phyloP scores from a whole-genome alignment of 2,113 vertebrate genomes.

The Carlito syrichta region DNA sequence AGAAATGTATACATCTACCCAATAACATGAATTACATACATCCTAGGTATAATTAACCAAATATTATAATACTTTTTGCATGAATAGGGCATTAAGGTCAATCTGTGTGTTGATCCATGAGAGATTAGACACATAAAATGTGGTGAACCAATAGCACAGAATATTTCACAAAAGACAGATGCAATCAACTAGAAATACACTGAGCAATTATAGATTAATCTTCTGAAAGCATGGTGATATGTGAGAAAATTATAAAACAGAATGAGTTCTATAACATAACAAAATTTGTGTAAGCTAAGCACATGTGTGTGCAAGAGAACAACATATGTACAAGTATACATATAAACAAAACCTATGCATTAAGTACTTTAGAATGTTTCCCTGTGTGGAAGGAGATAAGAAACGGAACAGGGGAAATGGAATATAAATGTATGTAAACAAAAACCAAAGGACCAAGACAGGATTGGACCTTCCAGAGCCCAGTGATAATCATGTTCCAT shows the following conservation, averaged over 20 bases:
- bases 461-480: neutral
- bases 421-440: neutral
- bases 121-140: neutral
- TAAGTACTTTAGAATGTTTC: neutral
- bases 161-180: neutral
- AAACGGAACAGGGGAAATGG: neutral
- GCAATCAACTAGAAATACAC: neutral
- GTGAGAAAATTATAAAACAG: neutral
- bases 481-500: too few relatives aligned
- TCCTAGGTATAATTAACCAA: neutral
- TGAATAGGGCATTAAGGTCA: neutral
- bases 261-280: neutral
- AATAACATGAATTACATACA: neutral
- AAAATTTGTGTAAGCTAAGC: neutral
- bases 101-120: neutral
- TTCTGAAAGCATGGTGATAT: neutral
- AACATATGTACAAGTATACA: neutral
- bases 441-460: neutral
- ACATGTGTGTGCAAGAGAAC: neutral
- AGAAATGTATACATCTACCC: neutral
- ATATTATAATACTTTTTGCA: neutral
- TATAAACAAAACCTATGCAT: neutral
- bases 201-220: neutral
- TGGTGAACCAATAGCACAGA: neutral
- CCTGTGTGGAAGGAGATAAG: neutral